phyloP scores from a whole-genome alignment of 2,113 vertebrate species.

The Nibea albiflora region DNA sequence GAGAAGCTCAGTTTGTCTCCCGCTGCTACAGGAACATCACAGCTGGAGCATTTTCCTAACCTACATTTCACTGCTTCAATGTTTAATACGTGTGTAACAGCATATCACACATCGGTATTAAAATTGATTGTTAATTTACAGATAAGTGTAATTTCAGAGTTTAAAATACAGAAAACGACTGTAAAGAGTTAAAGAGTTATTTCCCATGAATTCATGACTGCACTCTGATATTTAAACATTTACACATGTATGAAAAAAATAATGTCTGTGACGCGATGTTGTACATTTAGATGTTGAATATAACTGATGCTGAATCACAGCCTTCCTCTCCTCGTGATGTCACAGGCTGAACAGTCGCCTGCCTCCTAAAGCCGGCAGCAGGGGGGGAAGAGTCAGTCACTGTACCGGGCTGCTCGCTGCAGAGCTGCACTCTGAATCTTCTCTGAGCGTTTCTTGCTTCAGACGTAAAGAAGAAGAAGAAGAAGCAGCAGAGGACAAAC shows the following conservation, averaged over 20 bases:
- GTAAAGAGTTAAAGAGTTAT: too few species aligned
- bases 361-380: conserved; percentile 49
- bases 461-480: neutral
- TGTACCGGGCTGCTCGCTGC: conserved; percentile 29
- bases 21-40: conserved; percentile 9
- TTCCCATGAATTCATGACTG: too few species aligned
- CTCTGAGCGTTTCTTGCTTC: neutral
- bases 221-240: too few species aligned
- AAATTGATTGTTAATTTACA: too few species aligned
- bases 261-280: neutral
- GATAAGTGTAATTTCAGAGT: too few species aligned
- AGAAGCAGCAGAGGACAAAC: neutral
- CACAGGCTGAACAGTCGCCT: conserved; percentile 41
- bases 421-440: conserved; percentile 29
- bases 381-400: conserved; percentile 11
- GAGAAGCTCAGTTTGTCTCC: conserved; percentile 15
- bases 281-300: neutral
- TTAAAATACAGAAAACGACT: too few species aligned
- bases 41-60: conserved; percentile 4
- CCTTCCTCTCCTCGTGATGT: conserved; percentile 60
- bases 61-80: conserved; percentile 24
- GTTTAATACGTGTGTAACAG: conserved; percentile 3
- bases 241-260: neutral
- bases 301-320: conserved; percentile 19
- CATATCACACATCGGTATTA: neutral